Evolutionary conservation across 2,797 vertebrate species (phyloP).

Genomic region (Rhinatrema bivittatum): DNA sequence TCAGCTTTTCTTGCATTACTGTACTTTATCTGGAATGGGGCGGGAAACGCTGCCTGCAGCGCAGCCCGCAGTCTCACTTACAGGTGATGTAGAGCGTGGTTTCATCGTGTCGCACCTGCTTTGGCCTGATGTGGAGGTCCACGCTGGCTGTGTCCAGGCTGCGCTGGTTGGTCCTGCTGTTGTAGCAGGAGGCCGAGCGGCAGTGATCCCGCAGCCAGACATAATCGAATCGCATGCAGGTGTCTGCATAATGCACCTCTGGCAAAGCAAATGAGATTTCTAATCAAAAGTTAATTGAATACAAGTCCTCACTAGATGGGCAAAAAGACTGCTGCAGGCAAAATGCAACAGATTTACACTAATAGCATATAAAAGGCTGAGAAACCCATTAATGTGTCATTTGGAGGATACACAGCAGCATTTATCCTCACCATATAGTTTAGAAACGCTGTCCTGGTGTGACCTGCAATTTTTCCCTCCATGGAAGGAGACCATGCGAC

Average conservation of each 20-base stretch:
- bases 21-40: too few species aligned
- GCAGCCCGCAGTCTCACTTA: too few species aligned
- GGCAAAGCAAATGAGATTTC: background rate
- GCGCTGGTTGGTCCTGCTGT: constrained; percentile 76
- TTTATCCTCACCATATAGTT: accelerated
- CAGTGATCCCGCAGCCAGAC: constrained; percentile 92
- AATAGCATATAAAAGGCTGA: background rate
- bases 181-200: constrained; percentile 75
- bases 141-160: constrained; percentile 78
- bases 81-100: constrained; percentile 72
- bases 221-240: constrained; percentile 71
- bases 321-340: accelerated
- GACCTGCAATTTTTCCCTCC: too few species aligned
- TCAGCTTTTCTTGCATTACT: too few species aligned
- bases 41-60: too few species aligned
- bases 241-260: constrained; percentile 64
- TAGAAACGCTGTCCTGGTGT: too few species aligned
- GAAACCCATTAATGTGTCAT: background rate
- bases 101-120: constrained; percentile 52
- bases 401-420: accelerated
- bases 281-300: background rate
- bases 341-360: background rate
- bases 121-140: constrained; percentile 71
- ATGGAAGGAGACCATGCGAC: too few species aligned
- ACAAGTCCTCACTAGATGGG: too few species aligned